These are phyloP conservation scores for Sesamia inferens DNA, from an alignment of 2,888 invertebrate genomes.

Conservation along the genomic window DNA sequence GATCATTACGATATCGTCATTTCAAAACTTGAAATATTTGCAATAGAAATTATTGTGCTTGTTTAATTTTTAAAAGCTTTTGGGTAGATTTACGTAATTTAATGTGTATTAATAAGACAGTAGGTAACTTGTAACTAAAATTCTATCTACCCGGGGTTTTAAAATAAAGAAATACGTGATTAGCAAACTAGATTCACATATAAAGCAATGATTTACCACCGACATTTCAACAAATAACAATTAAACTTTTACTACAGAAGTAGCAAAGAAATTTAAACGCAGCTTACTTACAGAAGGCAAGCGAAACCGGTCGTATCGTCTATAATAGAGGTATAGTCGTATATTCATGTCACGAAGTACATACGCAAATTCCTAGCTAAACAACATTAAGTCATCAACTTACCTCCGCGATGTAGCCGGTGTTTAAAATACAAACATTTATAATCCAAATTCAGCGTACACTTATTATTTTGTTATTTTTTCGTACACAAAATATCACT, in stretches of 20 bases:
- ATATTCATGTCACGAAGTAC: slow-evolving; percentile 26
- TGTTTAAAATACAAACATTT: slow-evolving; percentile 22
- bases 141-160: not conserved
- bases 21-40: not conserved
- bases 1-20: not conserved
- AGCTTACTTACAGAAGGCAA: slow-evolving; percentile 21
- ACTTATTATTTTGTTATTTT: slow-evolving; percentile 24
- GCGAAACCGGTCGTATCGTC: slow-evolving; percentile 43
- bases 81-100: slow-evolving; percentile 10
- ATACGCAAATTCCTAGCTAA: slow-evolving; percentile 46
- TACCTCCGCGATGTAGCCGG: slow-evolving; percentile 33
- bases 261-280: not conserved
- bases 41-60: not conserved
- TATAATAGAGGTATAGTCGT: slow-evolving; percentile 33
- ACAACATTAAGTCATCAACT: slow-evolving; percentile 36
- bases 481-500: slow-evolving; percentile 44
- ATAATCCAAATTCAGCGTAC: slow-evolving; percentile 28
- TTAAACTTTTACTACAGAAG: not conserved
- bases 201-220: not conserved
- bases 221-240: not conserved
- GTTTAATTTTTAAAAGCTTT: not conserved
- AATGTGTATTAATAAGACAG: not conserved
- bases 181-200: not conserved
- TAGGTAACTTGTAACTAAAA: not conserved
- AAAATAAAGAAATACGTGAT: not conserved